Conservation (phyloP, 2,888 invertebrate genomes). For the Andrena flavipes region DNA sequence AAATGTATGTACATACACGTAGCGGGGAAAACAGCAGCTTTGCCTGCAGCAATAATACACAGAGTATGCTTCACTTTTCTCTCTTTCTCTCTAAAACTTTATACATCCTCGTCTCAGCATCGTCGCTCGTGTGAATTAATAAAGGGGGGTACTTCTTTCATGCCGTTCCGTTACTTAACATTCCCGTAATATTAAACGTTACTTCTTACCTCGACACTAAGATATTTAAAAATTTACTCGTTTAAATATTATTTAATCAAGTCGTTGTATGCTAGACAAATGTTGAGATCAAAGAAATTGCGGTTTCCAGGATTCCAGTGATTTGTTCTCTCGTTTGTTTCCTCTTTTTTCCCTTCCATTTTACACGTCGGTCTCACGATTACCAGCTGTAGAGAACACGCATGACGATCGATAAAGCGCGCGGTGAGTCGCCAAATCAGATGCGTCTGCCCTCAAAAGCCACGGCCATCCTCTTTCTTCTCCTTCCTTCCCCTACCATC, state of each 20-base stretch:
- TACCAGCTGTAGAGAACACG: conserved; percentile 44
- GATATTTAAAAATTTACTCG: conserved; percentile 76
- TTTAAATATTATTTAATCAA: conserved; percentile 80
- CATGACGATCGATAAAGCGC: conserved; percentile 56
- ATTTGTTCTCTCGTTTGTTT: conserved; percentile 30
- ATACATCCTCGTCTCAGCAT: conserved; percentile 74
- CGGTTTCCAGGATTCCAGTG: conserved; percentile 72
- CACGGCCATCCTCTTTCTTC: conserved; percentile 7
- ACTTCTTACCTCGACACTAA: conserved; percentile 70
- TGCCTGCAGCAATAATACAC: conserved; percentile 78
- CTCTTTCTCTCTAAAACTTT: conserved; percentile 76
- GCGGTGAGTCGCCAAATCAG: conserved; percentile 33
- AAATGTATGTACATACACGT: conserved; percentile 80
- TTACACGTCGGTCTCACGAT: conserved; percentile 38
- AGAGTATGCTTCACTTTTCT: conserved; percentile 73
- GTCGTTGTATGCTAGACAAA: conserved; percentile 83
- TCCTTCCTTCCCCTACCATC: too few relatives aligned
- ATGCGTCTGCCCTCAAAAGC: conserved; percentile 41
- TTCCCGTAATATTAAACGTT: conserved; percentile 67
- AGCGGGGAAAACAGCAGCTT: conserved; percentile 77
- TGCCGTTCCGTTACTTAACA: conserved; percentile 64
- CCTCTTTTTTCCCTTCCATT: conserved; percentile 20
- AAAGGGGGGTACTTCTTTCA: conserved; percentile 62
- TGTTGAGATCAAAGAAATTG: conserved; percentile 85
- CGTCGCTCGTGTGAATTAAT: conserved; percentile 63